Percentiles rank a stretch among this genome's conserved stretches.
Evolutionary conservation across 2,888 invertebrate species (phyloP).

Genomic region (Lacanobia oleracea): DNA sequence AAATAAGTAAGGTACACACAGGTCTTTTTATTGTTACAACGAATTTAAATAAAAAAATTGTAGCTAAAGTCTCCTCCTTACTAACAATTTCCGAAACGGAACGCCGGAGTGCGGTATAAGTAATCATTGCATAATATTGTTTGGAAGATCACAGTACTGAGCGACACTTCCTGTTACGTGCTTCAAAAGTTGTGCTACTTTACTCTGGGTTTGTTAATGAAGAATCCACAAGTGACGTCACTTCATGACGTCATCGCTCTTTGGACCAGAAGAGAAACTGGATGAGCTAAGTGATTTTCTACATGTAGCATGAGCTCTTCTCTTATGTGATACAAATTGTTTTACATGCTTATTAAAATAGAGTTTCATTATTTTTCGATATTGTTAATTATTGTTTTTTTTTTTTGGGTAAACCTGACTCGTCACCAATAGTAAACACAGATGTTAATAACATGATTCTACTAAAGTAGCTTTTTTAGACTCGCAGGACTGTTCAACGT

Average conservation of each 20-base stretch:
- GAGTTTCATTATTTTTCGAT: no score
- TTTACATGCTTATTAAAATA: no score
- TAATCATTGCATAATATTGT: slow-evolving; percentile 88
- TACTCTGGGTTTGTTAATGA: slow-evolving; percentile 44
- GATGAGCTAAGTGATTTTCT: not conserved
- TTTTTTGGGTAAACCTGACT: no score
- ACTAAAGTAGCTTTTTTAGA: no score
- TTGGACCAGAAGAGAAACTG: not conserved
- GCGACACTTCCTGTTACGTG: slow-evolving; percentile 76
- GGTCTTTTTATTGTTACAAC: no score
- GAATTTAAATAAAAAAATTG: not conserved
- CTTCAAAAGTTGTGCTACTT: slow-evolving; percentile 66
- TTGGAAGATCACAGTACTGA: slow-evolving; percentile 80
- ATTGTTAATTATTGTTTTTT: no score
- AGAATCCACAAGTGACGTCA: slow-evolving; percentile 3
- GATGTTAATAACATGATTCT: no score
- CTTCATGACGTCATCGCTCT: not conserved
- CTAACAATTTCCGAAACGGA: slow-evolving; percentile 71
- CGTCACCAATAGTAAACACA: no score
- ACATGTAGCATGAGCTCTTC: not conserved
- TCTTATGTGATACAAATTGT: no score
- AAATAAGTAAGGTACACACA: not conserved
- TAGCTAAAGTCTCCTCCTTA: slow-evolving; percentile 68
- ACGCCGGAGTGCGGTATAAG: slow-evolving; percentile 81
- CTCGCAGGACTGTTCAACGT: no score